phyloP scores from a whole-genome alignment of 1,140 invertebrate genomes.

The Dufourea novaeangliae region DNA sequence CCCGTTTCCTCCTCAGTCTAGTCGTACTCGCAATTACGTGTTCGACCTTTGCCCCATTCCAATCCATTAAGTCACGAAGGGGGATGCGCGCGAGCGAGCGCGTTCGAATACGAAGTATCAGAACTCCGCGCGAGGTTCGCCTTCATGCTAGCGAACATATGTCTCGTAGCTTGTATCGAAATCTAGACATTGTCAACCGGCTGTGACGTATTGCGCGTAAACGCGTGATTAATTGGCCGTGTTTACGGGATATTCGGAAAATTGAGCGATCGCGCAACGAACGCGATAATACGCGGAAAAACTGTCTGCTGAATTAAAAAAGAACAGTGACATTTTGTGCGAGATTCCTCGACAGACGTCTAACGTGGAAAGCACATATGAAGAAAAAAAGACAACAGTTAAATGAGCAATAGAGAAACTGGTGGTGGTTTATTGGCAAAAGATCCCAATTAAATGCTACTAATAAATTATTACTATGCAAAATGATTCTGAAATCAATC shows the following conservation, averaged over 20 bases:
- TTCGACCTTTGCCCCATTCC: conserved; percentile 67
- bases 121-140: conserved; percentile 23
- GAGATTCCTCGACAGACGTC: no score
- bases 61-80: conserved; percentile 66
- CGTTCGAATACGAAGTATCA: conserved; percentile 45
- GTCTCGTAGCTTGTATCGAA: conserved; percentile 45
- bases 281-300: not conserved
- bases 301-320: no score
- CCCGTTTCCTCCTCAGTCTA: conserved; percentile 26
- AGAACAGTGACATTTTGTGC: no score
- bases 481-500: no score
- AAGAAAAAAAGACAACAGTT: no score
- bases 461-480: no score
- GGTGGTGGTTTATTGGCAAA: no score
- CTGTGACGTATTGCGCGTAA: conserved; percentile 41
- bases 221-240: conserved; percentile 53
- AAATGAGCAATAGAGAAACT: no score
- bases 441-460: no score
- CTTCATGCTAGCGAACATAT: conserved; percentile 52
- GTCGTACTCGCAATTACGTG: conserved; percentile 64
- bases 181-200: conserved; percentile 44
- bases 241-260: conserved; percentile 13
- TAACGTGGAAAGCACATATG: no score
- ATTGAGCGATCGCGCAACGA: not conserved
- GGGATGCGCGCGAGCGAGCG: no score